Conservation (phyloP, 30 jellyfish, hydroid and myxozoan genomes). For the Haliclystus octoradiatus region DNA sequence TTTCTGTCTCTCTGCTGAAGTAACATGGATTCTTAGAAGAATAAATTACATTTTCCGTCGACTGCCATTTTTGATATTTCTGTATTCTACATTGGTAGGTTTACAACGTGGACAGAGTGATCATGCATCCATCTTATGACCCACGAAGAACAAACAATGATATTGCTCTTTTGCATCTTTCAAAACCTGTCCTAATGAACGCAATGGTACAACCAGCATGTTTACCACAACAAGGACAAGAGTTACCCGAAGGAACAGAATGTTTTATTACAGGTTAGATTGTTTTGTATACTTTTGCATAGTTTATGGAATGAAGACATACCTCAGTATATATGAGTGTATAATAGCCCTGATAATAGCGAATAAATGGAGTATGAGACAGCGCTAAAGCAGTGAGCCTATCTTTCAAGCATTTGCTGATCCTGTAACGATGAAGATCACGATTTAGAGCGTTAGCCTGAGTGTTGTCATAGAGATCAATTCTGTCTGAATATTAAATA, state of each 20-base stretch:
- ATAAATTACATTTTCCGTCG: too few species aligned
- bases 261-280: conserved; percentile 70
- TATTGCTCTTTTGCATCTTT: conserved; percentile 49
- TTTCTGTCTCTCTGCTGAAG: too few species aligned
- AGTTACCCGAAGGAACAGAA: conserved; percentile 54
- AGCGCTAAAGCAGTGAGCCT: neutral
- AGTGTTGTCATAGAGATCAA: too few species aligned
- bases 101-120: conserved; percentile 25
- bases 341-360: too few species aligned
- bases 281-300: neutral
- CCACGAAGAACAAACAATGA: conserved; percentile 26
- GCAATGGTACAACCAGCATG: conserved; percentile 57
- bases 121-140: conserved; percentile 35
- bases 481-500: too few species aligned
- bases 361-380: neutral
- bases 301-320: too few species aligned
- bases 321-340: too few species aligned
- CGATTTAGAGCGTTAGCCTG: neutral
- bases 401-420: neutral
- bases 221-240: conserved; percentile 51
- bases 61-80: too few species aligned
- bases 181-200: conserved; percentile 22
- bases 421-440: neutral
- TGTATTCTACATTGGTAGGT: too few species aligned
- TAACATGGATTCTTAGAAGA: too few species aligned